A percentile compares a stretch with the other conserved stretches of the same genome.
These are phyloP conservation scores for Neoarius graeffei DNA, from an alignment of 2,113 vertebrate genomes.

Conservation along the genomic window DNA sequence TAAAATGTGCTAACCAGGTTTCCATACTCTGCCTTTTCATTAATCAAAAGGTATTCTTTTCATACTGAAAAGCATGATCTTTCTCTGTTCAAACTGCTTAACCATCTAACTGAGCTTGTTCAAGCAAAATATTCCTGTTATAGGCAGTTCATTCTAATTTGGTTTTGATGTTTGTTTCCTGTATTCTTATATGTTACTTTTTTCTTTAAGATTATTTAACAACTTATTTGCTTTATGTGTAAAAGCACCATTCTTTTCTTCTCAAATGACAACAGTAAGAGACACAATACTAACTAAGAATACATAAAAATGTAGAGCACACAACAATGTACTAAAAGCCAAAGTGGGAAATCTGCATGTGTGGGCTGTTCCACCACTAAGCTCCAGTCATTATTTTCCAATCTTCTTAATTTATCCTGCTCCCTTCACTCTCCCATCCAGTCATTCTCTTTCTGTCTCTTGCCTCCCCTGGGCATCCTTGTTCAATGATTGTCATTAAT, in stretches of 20 bases:
- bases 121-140: slow-evolving; percentile 31
- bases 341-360: slow-evolving; percentile 65
- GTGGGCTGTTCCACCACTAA: slow-evolving; percentile 71
- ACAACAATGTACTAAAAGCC: slow-evolving; percentile 1
- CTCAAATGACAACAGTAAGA: neutral
- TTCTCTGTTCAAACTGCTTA: slow-evolving; percentile 51
- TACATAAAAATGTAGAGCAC: neutral
- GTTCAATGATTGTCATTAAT: slow-evolving; percentile 99
- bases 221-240: neutral
- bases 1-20: slow-evolving; percentile 57
- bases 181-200: neutral
- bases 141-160: slow-evolving; percentile 34
- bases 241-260: neutral
- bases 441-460: slow-evolving; percentile 88
- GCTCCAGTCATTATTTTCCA: slow-evolving; percentile 76
- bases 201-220: neutral
- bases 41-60: slow-evolving; percentile 57
- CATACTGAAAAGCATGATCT: slow-evolving; percentile 46
- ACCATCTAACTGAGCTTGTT: slow-evolving; percentile 38
- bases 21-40: slow-evolving; percentile 48
- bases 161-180: slow-evolving; percentile 19
- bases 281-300: slow-evolving; percentile 9
- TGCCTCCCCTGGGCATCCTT: slow-evolving; percentile 86
- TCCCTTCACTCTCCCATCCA: slow-evolving; percentile 81
- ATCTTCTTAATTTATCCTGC: slow-evolving; percentile 77